Conservation (phyloP, 2,113 vertebrate genomes). For the Oryzias javanicus region DNA sequence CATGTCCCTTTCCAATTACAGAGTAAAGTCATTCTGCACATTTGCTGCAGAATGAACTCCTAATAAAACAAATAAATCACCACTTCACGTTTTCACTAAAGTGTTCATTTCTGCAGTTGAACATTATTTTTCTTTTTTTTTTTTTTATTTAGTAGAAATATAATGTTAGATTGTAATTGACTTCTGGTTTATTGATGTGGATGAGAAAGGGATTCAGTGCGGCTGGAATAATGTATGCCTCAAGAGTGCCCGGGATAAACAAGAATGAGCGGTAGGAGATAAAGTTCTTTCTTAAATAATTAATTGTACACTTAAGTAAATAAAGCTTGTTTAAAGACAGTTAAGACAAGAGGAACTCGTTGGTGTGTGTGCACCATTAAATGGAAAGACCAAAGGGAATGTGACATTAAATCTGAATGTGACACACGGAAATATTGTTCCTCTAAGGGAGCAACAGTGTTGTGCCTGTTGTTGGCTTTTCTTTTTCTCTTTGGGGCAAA, state of each 20-base stretch:
- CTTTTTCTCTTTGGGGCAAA: too few species aligned
- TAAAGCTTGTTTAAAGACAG: background rate
- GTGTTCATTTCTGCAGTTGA: slow-evolving; percentile 15
- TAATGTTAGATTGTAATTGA: slow-evolving; percentile 15
- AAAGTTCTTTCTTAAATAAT: slow-evolving; percentile 48
- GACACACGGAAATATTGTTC: too few species aligned
- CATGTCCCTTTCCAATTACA: slow-evolving; percentile 37
- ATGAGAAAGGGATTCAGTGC: slow-evolving; percentile 20
- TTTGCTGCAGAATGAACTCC: slow-evolving; percentile 18
- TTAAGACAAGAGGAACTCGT: background rate
- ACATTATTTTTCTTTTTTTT: slow-evolving; percentile 22
- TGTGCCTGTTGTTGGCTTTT: too few species aligned
- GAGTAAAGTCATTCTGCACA: slow-evolving; percentile 7
- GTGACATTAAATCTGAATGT: too few species aligned
- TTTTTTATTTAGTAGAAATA: slow-evolving; percentile 34
- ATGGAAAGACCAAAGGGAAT: too few species aligned
- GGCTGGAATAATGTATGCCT: slow-evolving; percentile 32
- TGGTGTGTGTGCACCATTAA: background rate
- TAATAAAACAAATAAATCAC: slow-evolving; percentile 24
- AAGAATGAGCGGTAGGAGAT: slow-evolving; percentile 13
- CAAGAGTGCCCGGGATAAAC: slow-evolving; percentile 33
- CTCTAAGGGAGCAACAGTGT: too few species aligned
- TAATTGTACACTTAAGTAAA: slow-evolving; percentile 4
- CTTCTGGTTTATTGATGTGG: slow-evolving; percentile 11
- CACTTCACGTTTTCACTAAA: slow-evolving; percentile 23